Evolutionary conservation across 2,888 invertebrate genomes (phyloP), one percentile per base, ranked within the genome.

Genomic region (Uloborus plumipes): DNA sequence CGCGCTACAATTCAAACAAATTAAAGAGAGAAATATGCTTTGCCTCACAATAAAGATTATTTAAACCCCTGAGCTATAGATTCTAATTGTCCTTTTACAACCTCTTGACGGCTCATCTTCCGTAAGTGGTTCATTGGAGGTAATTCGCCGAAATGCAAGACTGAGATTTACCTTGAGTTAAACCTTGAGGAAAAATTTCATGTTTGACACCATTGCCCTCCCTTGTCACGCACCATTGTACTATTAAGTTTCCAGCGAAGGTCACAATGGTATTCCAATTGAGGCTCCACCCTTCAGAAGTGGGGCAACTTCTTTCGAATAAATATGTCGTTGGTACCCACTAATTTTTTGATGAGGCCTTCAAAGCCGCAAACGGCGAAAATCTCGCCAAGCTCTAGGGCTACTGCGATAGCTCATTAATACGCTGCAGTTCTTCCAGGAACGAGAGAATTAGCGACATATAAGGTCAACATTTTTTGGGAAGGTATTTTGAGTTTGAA

Each of bases 301-400:
- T 70, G 74, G 74, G 74, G 58, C 77, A 70, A 69, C 69, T 69
- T 61, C 51, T 53, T 71, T 78, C 74, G 69, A 73, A 81, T 74
- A 81, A 81, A 81, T 81, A 74, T 74, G 65, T 50, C 66, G 53
- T 18, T n/a, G 58, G 66, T 11, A 39, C 59, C 74, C 47, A 64
- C 62, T 69, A 64, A 81, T 74, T 81, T 79, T 72, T 81, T 74
- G 70, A 75, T 81, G 80, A 74, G 80, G 67, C 72, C 79, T 79
- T 79, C 79, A 61, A 51, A 58, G 47, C 18, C 18, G 15, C 11
- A 6, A 7, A 47, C n/a, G 2, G n/a, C 6, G 49, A 64, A 62
- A 64, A 64, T 64, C 64, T 64, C 64, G 64, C 64, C 64, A 64
- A 64, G 15, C 39, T 39, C 39, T 39, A 39, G 39, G 39, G 39